A percentile compares a stretch with the other conserved stretches of the same genome.
Conservation (phyloP, 2,113 vertebrate genomes). For the Indri indri region DNA sequence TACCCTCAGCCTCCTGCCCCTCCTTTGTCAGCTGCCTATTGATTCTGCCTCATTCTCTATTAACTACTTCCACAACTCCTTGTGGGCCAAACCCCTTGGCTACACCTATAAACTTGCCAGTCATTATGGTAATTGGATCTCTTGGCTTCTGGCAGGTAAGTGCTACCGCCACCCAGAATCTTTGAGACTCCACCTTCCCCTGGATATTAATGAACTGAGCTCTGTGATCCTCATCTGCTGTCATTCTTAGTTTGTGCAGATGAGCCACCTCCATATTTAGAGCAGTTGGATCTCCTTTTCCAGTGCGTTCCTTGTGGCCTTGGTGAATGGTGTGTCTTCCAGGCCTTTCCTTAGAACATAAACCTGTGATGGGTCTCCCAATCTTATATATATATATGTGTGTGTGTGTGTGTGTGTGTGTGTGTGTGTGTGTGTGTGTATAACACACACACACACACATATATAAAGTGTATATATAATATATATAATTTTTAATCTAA, state of each 20-base stretch:
- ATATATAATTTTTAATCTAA: neutral
- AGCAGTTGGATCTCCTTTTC: neutral
- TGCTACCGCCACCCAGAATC: neutral
- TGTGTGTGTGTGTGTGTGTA: too few species aligned
- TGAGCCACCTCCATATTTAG: too few species aligned
- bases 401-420: too few species aligned
- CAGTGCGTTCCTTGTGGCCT: neutral
- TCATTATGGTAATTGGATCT: too few species aligned
- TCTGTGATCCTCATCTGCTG: neutral
- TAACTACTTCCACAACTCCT: neutral
- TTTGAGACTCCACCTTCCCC: neutral
- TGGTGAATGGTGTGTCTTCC: neutral
- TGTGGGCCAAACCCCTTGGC: neutral
- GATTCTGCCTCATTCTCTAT: neutral
- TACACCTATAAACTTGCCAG: neutral
- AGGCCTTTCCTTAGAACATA: neutral
- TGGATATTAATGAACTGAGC: neutral
- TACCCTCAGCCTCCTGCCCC: neutral
- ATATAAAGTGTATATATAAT: too few species aligned
- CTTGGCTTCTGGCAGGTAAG: neutral
- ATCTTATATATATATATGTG: neutral
- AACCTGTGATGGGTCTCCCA: neutral
- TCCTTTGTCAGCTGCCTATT: neutral
- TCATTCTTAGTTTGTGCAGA: neutral
- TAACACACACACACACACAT: too few species aligned